Evolutionary conservation across 2,113 vertebrate species (phyloP), one percentile per base, ranked within the genome.

Genomic region (Sarotherodon lohbergeri): DNA sequence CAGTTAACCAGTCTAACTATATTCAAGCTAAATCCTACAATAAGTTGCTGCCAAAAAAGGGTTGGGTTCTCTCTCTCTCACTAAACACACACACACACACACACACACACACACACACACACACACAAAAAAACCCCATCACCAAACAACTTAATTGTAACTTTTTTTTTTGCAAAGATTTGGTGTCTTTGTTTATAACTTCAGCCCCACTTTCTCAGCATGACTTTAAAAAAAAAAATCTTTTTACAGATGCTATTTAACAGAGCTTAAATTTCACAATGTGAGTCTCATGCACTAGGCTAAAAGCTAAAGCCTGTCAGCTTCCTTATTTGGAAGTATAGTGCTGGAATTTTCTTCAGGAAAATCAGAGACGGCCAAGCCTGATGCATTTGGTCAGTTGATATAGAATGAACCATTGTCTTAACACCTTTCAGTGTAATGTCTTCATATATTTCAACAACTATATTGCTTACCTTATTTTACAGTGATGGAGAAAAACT

Each of bases 201-300:
- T 41, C 34, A 39, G 34, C 19, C 63, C 22, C 63, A 68, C 34
- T 68, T 68, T 68, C 63, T 41, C 11, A 22, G 34, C 17, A 39
- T 68, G 63, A 68, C 32, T 39, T 48, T 13, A 46, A 14, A 57
- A 68, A 17, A 68, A 8, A 5, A 0, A 0, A 1, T 3, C 1
- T 71, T 71, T 43, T 43, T 27, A 43, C 39, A 71, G 7, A 16
- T 43, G 41, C 39, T 43, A 71, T 27, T 9, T 24, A 1, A 24
- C 22, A 71, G 39, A 46, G 66, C 22, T 46, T 43, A 46, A 71
- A 43, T 71, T 71, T 43, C 39, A 43, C 66, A 71, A 43, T 71
- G 39, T 27, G 34, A 41, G n/a, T 71, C n/a, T 27, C 66, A 16
- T 71, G 7, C 19, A 39, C 19, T 13, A 66, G 34, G 61, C 19